Base-by-base conservation (phyloP, 2,113 vertebrate genomes). In the Leptobrachium ailaonicum region DNA sequence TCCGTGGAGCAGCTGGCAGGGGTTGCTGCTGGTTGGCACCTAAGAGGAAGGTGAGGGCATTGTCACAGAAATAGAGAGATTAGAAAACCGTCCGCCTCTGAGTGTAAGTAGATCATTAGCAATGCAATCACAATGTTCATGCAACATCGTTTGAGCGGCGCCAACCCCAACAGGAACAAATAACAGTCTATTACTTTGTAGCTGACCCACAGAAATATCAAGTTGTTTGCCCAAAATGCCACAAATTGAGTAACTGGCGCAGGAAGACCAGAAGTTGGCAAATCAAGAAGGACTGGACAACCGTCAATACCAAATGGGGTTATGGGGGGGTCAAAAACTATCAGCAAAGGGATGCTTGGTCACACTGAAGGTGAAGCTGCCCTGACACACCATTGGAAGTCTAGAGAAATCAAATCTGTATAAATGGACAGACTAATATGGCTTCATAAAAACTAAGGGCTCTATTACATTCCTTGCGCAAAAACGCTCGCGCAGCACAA, bases 11-110 rank as follows among this genome's bases (percentile, higher is more conserved):
- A 84, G 85, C 88, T 84, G 87, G 42, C 73, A 84, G 86, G 70
- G 89, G 88, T 79, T 77, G 87, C 83, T 88, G 90, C 85, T 86
- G 88, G 87, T 86, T 89, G 87, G 85, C 88, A 91, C 89, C 90
- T 91, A 86, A 73, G 87, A 86, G 85, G 90, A 88, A 89, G 87
- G 88, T 66, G 87, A 86, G 20, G 85, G 85, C 87, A 86, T 0
- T 6, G 86, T 81, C 79, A 81, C 73, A 75, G 42, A 68, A 72
- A 74, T 75, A 54, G 67, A 20, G 69, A 12, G 12, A 42, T 11
- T 68, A 68, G 10, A 42, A 66, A 32, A 41, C 1, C 10, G 13
- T 60, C 50, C 12, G 12, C 50, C 13, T 77, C 41, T 32, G 11
- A 41, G 50, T 76, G 32, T 53, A 7, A 68, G 7, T 56, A 44